phyloP scores from a whole-genome alignment of 2,113 vertebrate species.

The Holacanthus passer region DNA sequence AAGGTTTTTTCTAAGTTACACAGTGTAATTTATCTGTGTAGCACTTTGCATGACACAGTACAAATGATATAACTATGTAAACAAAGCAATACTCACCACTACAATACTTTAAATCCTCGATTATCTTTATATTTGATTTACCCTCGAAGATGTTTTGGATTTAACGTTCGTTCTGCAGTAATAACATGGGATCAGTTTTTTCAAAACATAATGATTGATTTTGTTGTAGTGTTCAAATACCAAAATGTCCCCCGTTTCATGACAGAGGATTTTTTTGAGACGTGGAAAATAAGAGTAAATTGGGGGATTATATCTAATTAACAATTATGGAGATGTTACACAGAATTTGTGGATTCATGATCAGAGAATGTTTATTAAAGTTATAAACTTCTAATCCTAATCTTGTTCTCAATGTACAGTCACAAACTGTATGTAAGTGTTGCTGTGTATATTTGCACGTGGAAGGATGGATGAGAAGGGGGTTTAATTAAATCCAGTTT shows the following conservation, averaged over 20 bases:
- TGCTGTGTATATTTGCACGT: conserved; percentile 40
- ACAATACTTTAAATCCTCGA: conserved; percentile 29
- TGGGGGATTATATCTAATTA: neutral
- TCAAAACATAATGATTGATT: neutral
- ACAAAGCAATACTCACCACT: conserved; percentile 53
- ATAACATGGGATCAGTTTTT: conserved; percentile 4
- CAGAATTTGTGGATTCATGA: neutral
- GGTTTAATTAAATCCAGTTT: conserved; percentile 48
- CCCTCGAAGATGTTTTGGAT: conserved; percentile 18
- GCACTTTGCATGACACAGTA: conserved; percentile 65
- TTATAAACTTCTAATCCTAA: neutral
- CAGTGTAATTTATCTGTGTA: conserved; percentile 21
- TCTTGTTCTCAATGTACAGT: conserved; percentile 20
- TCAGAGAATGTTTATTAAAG: conserved; percentile 14
- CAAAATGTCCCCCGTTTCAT: too few species aligned
- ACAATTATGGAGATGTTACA: neutral
- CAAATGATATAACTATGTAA: conserved; percentile 39
- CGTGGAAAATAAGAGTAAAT: neutral
- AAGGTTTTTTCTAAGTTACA: conserved; percentile 47
- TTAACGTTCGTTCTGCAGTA: conserved; percentile 37
- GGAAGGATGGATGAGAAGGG: neutral
- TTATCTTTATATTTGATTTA: conserved; percentile 35
- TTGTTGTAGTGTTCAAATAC: too few species aligned
- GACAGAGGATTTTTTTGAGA: too few species aligned
- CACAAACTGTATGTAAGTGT: conserved; percentile 23